Evolutionary conservation across 1,140 invertebrate species (phyloP).

Genomic region (Leptinotarsa undecemlineata): DNA sequence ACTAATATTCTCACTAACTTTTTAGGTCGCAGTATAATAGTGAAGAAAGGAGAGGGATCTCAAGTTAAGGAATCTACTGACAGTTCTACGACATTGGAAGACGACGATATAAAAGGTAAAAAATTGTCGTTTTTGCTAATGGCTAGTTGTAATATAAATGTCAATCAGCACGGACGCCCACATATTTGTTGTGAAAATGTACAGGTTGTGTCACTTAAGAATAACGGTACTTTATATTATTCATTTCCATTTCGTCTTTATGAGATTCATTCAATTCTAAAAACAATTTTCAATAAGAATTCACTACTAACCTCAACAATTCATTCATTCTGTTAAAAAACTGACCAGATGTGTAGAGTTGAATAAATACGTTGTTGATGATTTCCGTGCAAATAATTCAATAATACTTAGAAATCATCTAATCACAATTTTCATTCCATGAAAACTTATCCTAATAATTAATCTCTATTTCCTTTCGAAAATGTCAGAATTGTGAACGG

Average conservation of each 20-base stretch:
- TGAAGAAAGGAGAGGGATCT: constrained; percentile 90
- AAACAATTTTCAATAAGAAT: too few species aligned
- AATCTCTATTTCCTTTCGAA: too few species aligned
- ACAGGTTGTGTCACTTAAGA: not conserved
- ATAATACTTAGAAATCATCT: too few species aligned
- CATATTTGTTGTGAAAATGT: constrained; percentile 28
- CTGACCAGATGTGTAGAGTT: too few species aligned
- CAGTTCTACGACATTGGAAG: constrained; percentile 87
- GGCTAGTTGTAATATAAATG: constrained; percentile 12
- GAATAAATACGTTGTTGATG: too few species aligned
- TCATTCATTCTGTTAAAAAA: too few species aligned
- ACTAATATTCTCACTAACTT: constrained; percentile 28
- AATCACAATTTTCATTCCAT: too few species aligned
- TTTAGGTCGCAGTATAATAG: constrained; percentile 82
- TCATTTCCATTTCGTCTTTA: not conserved
- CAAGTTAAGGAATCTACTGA: constrained; percentile 95
- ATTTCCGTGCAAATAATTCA: too few species aligned
- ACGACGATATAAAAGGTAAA: constrained; percentile 89
- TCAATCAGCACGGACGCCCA: constrained; percentile 16
- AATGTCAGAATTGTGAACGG: too few species aligned
- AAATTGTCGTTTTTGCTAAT: not conserved
- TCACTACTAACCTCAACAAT: too few species aligned
- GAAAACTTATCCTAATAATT: too few species aligned
- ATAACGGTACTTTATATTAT: not conserved
- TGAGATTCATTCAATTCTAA: not conserved